phyloP scores from a whole-genome alignment of 1,140 invertebrate species.

The Leptinotarsa texana region DNA sequence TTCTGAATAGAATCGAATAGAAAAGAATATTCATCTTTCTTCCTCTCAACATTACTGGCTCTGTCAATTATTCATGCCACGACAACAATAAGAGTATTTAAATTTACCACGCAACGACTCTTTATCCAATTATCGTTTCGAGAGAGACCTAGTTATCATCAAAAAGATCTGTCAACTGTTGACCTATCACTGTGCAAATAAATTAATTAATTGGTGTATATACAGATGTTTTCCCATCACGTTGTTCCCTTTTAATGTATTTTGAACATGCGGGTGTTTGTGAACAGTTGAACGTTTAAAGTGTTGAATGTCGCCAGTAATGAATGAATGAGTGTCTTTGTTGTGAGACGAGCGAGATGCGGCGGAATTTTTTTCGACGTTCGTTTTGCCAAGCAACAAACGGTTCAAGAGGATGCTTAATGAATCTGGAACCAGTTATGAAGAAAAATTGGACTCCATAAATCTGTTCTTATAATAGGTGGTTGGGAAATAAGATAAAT shows the following conservation, averaged over 20 bases:
- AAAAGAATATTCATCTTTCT: too few relatives aligned
- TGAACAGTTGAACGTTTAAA: constrained; percentile 12
- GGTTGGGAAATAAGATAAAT: background rate
- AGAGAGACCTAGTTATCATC: background rate
- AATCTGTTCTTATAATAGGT: background rate
- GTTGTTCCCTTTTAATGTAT: constrained; percentile 7
- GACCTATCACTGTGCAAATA: constrained; percentile 16
- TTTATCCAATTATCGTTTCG: too few relatives aligned
- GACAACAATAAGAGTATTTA: too few relatives aligned
- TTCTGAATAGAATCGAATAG: too few relatives aligned
- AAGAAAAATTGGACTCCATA: background rate
- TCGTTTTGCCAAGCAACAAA: background rate
- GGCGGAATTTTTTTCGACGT: background rate
- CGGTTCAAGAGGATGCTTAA: background rate
- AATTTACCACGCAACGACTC: too few relatives aligned
- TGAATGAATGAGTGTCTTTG: constrained; percentile 12
- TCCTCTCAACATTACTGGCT: too few relatives aligned
- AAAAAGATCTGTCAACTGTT: constrained; percentile 8
- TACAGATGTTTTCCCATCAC: constrained; percentile 15
- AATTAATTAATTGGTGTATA: constrained; percentile 21
- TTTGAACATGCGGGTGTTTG: constrained; percentile 15
- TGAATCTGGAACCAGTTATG: constrained; percentile 1
- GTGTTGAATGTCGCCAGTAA: constrained; percentile 18
- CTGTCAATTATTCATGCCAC: too few relatives aligned
- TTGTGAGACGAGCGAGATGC: background rate